Evolutionary conservation across 2,888 invertebrate genomes (phyloP).

Genomic region (Caenorhabditis afra): DNA sequence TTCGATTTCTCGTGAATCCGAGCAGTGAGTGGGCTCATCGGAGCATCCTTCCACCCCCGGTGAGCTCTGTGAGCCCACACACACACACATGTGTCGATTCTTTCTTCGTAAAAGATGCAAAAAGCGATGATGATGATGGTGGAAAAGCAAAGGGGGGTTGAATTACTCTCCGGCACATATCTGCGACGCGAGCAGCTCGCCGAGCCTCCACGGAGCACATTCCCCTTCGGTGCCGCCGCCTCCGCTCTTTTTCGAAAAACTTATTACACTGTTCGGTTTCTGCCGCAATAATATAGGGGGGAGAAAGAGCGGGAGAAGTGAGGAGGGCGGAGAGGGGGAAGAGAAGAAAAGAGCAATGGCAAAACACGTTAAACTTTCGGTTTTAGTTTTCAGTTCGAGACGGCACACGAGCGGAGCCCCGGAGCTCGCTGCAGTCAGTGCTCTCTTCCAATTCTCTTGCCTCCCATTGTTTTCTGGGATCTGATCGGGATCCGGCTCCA

Average conservation of each 20-base stretch:
- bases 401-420: not conserved
- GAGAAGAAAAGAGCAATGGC: not conserved
- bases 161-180: not conserved
- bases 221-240: not conserved
- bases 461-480: too few relatives aligned
- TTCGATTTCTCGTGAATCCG: too few relatives aligned
- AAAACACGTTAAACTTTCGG: slow-evolving; percentile 42
- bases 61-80: not conserved
- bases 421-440: too few relatives aligned
- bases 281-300: not conserved
- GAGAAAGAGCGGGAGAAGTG: not conserved
- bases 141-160: not conserved
- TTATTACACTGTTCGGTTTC: slow-evolving; percentile 13
- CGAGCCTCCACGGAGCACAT: not conserved
- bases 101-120: not conserved
- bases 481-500: too few relatives aligned
- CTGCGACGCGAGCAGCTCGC: too few relatives aligned
- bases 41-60: not conserved
- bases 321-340: not conserved
- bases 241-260: slow-evolving; percentile 1
- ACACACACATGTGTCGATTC: not conserved
- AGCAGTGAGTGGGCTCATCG: not conserved
- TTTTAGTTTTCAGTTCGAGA: slow-evolving; percentile 38
- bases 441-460: too few relatives aligned
- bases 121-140: not conserved